These are phyloP conservation scores for Anaspis maculata DNA, from an alignment of 2,888 invertebrate genomes.

Conservation along the genomic window DNA sequence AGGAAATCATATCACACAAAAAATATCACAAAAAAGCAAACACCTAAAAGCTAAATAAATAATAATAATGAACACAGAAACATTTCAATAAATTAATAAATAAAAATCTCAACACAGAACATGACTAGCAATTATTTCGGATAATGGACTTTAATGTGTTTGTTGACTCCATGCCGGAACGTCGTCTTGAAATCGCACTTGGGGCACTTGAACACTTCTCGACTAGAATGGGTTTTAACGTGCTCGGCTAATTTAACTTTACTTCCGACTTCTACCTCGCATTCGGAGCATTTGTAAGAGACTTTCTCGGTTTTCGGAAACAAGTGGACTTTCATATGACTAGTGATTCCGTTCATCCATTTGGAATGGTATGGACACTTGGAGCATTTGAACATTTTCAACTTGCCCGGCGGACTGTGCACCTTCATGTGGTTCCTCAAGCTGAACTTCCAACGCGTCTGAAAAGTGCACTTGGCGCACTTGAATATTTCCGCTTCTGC, in stretches of 20 bases:
- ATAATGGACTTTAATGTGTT: constrained; percentile 10
- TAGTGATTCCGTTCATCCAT: constrained; percentile 9
- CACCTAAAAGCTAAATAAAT: no score
- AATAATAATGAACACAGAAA: no score
- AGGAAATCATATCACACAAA: no score
- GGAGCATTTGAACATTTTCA: constrained; percentile 10
- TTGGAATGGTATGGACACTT: constrained; percentile 8
- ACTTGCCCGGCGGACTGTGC: constrained; percentile 4
- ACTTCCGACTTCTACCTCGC: constrained; percentile 6
- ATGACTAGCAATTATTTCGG: no score
- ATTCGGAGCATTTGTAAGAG: constrained; percentile 7
- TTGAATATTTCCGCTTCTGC: constrained; percentile 2
- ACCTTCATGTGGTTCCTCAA: constrained; percentile 9
- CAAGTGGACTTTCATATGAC: constrained; percentile 11
- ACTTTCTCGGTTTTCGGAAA: constrained; percentile 8
- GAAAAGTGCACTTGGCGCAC: constrained; percentile 7
- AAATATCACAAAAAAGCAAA: no score
- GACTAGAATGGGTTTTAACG: constrained; percentile 6
- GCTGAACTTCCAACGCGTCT: constrained; percentile 11
- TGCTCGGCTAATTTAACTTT: constrained; percentile 8
- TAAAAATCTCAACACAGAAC: no score
- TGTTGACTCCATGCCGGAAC: constrained; percentile 10
- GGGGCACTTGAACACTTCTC: constrained; percentile 8
- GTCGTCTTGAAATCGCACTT: constrained; percentile 8
- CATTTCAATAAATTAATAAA: no score